phyloP scores from a whole-genome alignment of 1,140 invertebrate species.

The Trinorchestia longiramus region DNA sequence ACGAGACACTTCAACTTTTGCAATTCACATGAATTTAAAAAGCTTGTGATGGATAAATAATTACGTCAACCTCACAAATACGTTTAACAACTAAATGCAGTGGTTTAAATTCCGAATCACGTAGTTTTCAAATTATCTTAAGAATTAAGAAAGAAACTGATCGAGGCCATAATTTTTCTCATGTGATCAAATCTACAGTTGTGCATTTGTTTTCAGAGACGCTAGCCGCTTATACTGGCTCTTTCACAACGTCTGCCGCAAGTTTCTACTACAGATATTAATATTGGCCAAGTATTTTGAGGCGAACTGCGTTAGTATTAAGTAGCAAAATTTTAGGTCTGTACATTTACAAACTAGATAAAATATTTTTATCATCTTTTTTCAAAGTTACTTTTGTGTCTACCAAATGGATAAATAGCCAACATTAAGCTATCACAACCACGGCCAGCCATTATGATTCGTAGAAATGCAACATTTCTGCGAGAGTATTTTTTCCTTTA shows the following conservation, averaged over 20 bases:
- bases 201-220: too few relatives aligned
- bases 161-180: too few relatives aligned
- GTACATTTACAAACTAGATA: too few relatives aligned
- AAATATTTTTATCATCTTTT: too few relatives aligned
- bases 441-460: neutral
- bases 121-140: neutral
- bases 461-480: neutral
- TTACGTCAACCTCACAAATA: neutral
- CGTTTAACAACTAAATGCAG: neutral
- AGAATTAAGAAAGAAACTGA: neutral
- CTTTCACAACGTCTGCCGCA: neutral
- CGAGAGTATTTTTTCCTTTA: neutral
- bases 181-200: too few relatives aligned
- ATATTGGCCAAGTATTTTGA: neutral
- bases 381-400: neutral
- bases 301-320: too few relatives aligned
- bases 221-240: neutral
- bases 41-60: neutral
- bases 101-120: neutral
- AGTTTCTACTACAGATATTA: neutral
- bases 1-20: neutral
- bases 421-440: neutral
- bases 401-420: neutral
- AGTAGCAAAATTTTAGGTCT: too few relatives aligned
- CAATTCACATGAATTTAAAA: neutral